Conservation (phyloP, 2,888 invertebrate species). For the Orthonevra nobilis region DNA sequence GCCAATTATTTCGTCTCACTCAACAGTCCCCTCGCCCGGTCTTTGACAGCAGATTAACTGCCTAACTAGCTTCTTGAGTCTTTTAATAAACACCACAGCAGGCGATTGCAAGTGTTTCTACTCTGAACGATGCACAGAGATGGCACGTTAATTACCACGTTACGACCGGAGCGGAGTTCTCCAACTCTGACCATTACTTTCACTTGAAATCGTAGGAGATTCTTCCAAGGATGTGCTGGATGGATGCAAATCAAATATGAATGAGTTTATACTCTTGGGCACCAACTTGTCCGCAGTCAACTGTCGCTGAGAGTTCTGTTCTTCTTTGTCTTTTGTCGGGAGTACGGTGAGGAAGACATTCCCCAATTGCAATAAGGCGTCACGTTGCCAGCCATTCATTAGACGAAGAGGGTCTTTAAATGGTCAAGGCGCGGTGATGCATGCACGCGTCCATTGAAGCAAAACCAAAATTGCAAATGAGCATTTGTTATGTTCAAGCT, state of each 20-base stretch:
- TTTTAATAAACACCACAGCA: conserved; percentile 23
- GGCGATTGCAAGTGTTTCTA: conserved; percentile 36
- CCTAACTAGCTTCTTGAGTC: conserved; percentile 33
- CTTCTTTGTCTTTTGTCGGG: neutral
- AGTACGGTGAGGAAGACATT: conserved; percentile 21
- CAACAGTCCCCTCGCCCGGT: conserved; percentile 14
- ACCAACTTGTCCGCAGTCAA: conserved; percentile 14
- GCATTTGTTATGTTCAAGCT: conserved; percentile 6
- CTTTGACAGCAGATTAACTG: conserved; percentile 39
- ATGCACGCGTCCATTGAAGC: neutral
- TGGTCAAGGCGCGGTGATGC: neutral
- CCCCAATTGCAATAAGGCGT: conserved; percentile 25
- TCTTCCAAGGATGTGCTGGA: conserved; percentile 27
- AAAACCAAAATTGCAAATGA: neutral
- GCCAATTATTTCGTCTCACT: conserved; percentile 41
- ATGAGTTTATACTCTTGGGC: conserved; percentile 7
- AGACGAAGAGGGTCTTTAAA: neutral
- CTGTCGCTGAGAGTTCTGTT: neutral
- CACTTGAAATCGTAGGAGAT: conserved; percentile 33
- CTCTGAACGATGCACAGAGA: conserved; percentile 46
- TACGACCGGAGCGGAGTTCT: conserved; percentile 44
- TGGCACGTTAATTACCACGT: conserved; percentile 61
- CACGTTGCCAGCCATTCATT: conserved; percentile 14
- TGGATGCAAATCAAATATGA: neutral
- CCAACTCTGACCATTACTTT: too few relatives aligned